Evolutionary conservation across 2,888 invertebrate species (phyloP).

Genomic region (Ptilodon capucinus): DNA sequence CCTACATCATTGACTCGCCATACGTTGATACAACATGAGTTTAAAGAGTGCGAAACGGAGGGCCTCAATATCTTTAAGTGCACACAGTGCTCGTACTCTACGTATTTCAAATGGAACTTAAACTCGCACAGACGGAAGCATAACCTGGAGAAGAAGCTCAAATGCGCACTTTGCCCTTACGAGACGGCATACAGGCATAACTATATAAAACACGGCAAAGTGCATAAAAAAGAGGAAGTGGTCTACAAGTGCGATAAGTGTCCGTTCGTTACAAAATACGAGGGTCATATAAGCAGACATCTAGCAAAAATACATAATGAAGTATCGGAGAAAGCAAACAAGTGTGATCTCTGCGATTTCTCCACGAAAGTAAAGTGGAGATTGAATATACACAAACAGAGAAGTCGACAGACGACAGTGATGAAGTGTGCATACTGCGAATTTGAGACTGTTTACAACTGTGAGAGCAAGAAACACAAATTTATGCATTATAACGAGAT

Average conservation of each 20-base stretch:
- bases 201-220: constrained; percentile 41
- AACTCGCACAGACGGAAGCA: constrained; percentile 51
- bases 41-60: constrained; percentile 12
- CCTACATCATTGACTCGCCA: constrained; percentile 50
- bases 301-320: constrained; percentile 61
- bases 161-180: constrained; percentile 41
- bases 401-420: constrained; percentile 40
- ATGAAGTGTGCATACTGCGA: constrained; percentile 52
- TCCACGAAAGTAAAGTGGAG: constrained; percentile 56
- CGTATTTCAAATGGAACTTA: constrained; percentile 37
- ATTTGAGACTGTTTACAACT: constrained; percentile 52
- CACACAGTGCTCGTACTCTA: constrained; percentile 26
- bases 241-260: constrained; percentile 58
- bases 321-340: constrained; percentile 48
- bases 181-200: constrained; percentile 45
- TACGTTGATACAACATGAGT: constrained; percentile 43
- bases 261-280: constrained; percentile 52
- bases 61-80: constrained; percentile 15
- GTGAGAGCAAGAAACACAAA: constrained; percentile 58
- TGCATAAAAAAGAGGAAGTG: constrained; percentile 31
- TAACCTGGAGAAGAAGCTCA: constrained; percentile 39
- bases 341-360: constrained; percentile 58
- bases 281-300: constrained; percentile 61
- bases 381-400: constrained; percentile 53
- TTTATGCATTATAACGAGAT: constrained; percentile 23